Conservation (phyloP, 2,113 vertebrate genomes). For the Arenaria interpres region DNA sequence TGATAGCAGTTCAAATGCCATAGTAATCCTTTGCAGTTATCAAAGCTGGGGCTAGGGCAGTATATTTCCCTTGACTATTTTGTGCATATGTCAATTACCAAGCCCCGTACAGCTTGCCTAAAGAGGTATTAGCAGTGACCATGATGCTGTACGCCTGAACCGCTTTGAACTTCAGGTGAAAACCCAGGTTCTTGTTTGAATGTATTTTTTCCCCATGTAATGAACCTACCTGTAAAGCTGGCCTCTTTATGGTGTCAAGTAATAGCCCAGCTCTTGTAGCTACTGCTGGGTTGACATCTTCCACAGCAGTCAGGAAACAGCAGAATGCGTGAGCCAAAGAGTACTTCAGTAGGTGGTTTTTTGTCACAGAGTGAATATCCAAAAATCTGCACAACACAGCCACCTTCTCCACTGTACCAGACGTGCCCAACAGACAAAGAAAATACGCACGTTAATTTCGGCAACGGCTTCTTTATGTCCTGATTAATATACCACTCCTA, state of each 20-base stretch:
- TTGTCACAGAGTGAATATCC: slow-evolving; percentile 97
- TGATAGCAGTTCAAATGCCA: neutral
- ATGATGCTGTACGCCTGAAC: neutral
- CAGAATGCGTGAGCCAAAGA: slow-evolving; percentile 96
- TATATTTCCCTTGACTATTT: neutral
- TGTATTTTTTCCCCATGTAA: neutral
- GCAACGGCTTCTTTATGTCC: neutral
- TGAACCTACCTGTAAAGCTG: slow-evolving; percentile 87
- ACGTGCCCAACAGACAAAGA: slow-evolving; percentile 10
- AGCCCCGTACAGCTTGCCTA: neutral
- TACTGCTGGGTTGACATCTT: slow-evolving; percentile 97
- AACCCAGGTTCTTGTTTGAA: neutral
- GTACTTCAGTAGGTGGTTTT: slow-evolving; percentile 96
- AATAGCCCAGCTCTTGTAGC: slow-evolving; percentile 93
- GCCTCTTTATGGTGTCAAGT: slow-evolving; percentile 94
- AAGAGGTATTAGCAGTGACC: neutral
- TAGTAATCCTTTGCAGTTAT: neutral
- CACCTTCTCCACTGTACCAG: slow-evolving; percentile 90
- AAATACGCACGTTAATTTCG: neutral
- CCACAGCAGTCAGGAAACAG: slow-evolving; percentile 94
- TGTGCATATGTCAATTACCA: neutral
- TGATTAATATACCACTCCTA: neutral
- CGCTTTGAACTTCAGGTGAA: neutral
- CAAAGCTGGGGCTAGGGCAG: neutral
- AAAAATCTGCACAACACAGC: slow-evolving; percentile 96